A percentile compares a stretch with the other conserved stretches of the same genome.
Evolutionary conservation across 2,888 invertebrate species (phyloP).

Genomic region (Cheilosia soror): DNA sequence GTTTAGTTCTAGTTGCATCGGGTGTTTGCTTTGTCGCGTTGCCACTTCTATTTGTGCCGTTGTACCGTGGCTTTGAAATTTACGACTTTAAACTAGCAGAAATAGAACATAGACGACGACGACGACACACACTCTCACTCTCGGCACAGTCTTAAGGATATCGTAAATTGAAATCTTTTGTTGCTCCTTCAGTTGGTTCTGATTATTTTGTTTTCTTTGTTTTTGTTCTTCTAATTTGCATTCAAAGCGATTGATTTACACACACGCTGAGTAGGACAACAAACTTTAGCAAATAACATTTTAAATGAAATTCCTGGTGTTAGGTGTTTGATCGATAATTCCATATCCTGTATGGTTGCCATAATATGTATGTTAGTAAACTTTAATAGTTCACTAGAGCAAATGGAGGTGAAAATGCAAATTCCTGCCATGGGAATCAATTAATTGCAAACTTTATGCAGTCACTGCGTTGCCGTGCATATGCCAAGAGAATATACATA

Average conservation of each 20-base stretch:
- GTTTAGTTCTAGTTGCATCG: constrained; percentile 17
- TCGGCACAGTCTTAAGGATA: constrained; percentile 53
- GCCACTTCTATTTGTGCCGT: constrained; percentile 21
- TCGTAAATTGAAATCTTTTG: constrained; percentile 67
- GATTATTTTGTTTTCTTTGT: constrained; percentile 5
- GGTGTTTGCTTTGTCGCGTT: constrained; percentile 14
- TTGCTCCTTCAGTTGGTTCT: constrained; percentile 46
- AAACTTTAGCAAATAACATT: constrained; percentile 60
- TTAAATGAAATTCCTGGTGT: constrained; percentile 45
- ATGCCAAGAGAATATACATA: not conserved
- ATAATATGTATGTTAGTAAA: constrained; percentile 31
- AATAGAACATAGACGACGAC: constrained; percentile 25
- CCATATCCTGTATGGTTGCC: constrained; percentile 62
- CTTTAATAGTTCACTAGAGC: constrained; percentile 72
- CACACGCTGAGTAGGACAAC: constrained; percentile 64
- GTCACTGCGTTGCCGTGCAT: constrained; percentile 41
- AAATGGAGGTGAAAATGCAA: constrained; percentile 64
- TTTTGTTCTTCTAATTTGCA: constrained; percentile 56
- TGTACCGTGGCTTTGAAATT: constrained; percentile 40
- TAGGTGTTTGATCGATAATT: constrained; percentile 70
- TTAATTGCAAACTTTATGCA: constrained; percentile 63
- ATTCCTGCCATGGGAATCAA: constrained; percentile 64
- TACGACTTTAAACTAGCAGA: constrained; percentile 55
- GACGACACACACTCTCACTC: constrained; percentile 25
- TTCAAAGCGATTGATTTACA: constrained; percentile 64